A percentile compares a stretch with the other conserved stretches of the same genome.
Evolutionary conservation across 2,888 invertebrate species (phyloP).

Genomic region (Cheilosia impressa): DNA sequence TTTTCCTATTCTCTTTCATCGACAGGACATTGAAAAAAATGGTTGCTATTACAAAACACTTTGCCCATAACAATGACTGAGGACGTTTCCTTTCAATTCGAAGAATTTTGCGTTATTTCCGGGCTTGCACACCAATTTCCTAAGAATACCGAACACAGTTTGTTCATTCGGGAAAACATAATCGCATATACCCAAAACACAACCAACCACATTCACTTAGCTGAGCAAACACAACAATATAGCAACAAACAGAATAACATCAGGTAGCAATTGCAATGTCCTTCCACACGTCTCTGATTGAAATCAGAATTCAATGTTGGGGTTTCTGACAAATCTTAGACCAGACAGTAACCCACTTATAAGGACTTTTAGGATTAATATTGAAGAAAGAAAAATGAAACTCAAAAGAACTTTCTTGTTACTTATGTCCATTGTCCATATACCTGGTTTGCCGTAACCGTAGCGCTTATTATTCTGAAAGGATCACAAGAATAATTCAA

Average conservation of each 20-base stretch:
- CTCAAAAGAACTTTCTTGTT: background rate
- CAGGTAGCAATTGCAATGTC: conserved; percentile 3
- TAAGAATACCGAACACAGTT: background rate
- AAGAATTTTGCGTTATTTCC: background rate
- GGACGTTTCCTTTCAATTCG: background rate
- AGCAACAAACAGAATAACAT: background rate
- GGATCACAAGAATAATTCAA: background rate
- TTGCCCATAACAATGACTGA: background rate
- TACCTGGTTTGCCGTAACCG: background rate
- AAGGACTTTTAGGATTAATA: background rate
- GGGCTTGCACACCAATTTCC: background rate
- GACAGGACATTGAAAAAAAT: too few species aligned
- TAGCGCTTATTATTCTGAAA: background rate
- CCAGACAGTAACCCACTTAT: too few species aligned
- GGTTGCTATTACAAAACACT: background rate
- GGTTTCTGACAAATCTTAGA: background rate
- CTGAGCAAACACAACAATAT: background rate
- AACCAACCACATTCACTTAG: background rate
- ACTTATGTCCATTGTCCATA: background rate
- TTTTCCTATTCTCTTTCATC: too few species aligned
- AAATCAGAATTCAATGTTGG: background rate
- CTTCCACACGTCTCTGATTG: background rate
- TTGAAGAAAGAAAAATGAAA: background rate
- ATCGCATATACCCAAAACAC: background rate
- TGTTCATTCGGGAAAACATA: background rate